A percentile compares a stretch with the other conserved stretches of the same genome.
phyloP scores from a whole-genome alignment of 2,888 invertebrate genomes.

The Seira musarum region DNA sequence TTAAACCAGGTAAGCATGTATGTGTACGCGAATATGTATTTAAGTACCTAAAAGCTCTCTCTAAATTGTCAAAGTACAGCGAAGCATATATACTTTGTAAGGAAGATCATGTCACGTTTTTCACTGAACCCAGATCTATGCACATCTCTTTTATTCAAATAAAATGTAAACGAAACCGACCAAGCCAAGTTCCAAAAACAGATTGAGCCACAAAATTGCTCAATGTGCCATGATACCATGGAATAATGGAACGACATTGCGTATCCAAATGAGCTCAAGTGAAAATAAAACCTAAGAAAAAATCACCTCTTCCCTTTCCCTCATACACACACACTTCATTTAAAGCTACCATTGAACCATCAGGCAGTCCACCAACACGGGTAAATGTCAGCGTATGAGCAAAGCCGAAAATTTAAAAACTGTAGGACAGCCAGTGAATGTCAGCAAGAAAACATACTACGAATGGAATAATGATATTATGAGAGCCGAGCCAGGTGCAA shows the following conservation, averaged over 20 bases:
- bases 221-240: constrained; percentile 54
- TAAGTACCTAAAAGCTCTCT: too few species aligned
- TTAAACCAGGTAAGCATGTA: constrained; percentile 41
- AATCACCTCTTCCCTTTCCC: too few species aligned
- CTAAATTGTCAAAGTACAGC: constrained; percentile 44
- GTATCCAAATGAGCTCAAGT: constrained; percentile 53
- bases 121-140: too few species aligned
- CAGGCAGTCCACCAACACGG: constrained; percentile 53
- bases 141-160: too few species aligned
- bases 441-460: constrained; percentile 27
- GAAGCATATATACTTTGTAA: constrained; percentile 36
- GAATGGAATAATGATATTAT: constrained; percentile 41
- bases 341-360: constrained; percentile 54
- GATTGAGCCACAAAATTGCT: constrained; percentile 50
- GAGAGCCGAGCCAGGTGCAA: constrained; percentile 67
- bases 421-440: constrained; percentile 41
- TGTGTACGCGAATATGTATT: too few species aligned
- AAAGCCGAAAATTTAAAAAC: constrained; percentile 43
- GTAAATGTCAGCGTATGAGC: constrained; percentile 53
- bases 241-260: constrained; percentile 41
- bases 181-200: constrained; percentile 37
- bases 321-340: too few species aligned
- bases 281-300: constrained; percentile 35
- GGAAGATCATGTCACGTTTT: constrained; percentile 49
- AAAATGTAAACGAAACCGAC: constrained; percentile 51